Conservation (phyloP, 2,797 vertebrate genomes). For the Falco biarmicus region DNA sequence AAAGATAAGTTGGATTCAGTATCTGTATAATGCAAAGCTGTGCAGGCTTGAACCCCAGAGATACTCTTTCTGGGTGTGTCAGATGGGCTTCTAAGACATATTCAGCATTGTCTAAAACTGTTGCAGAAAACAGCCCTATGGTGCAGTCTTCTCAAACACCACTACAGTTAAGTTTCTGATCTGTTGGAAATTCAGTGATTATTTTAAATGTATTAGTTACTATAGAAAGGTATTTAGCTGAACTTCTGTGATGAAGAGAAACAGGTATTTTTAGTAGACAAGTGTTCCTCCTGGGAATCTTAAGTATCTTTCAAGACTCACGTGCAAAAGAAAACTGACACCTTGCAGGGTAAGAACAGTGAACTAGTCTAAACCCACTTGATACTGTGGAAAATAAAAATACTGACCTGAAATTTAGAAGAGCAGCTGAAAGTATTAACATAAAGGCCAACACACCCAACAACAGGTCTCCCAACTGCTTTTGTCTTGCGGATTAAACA, state of each 20-base stretch:
- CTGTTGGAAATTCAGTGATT: background rate
- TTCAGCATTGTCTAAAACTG: background rate
- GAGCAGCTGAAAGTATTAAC: background rate
- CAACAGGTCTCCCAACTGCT: background rate
- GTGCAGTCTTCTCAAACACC: background rate
- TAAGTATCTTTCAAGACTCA: background rate
- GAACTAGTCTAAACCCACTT: background rate
- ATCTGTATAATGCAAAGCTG: background rate
- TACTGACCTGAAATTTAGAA: background rate
- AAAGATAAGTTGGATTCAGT: background rate
- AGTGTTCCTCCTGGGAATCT: background rate
- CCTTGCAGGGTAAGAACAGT: background rate
- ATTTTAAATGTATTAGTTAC: background rate
- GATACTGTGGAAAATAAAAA: background rate
- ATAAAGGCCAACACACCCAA: background rate
- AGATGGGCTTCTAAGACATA: background rate
- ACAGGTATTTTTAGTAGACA: background rate
- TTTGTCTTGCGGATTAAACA: background rate
- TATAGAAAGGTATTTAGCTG: background rate
- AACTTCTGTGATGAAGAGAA: background rate
- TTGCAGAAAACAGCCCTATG: background rate
- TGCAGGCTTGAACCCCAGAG: background rate
- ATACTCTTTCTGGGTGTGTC: background rate
- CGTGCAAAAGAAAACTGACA: background rate
- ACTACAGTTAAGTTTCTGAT: background rate